Base-by-base conservation (phyloP, 2,113 vertebrate genomes). In the Silurus glanis region DNA sequence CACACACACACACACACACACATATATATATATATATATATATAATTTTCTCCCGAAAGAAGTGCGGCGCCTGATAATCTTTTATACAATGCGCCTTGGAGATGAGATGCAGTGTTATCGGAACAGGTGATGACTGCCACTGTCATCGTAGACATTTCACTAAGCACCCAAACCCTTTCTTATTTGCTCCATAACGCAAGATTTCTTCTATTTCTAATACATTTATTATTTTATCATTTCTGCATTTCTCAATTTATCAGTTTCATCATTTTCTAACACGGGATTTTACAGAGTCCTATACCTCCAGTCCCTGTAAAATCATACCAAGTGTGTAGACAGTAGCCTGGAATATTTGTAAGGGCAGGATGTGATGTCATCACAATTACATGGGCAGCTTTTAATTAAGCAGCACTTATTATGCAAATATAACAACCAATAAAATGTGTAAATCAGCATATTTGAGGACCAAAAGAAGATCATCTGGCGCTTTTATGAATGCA, bases 341-440 rank as follows among this genome's bases (percentile, higher is more conserved):
- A 55, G 5, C 19, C 23, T 79, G 53, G 9, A 61, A 61, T 28
- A 13, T 80, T 91, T 88, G 91, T 93, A 94, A 92, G 90, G 92
- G 92, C 92, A 59, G 21, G 47, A 94, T 92, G 93, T 94, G 93
- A 92, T 94, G 93, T 93, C 92, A 92, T 94, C 94, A 94, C 91
- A 94, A 91, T 91, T 90, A 37, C 59, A 79, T 82, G 58, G 61
- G 12, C 72, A 91, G 89, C 90, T 93, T 94, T 94, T 89, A 93
- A 94, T 95, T 91, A 89, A 91, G 90, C 93, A 94, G 94, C 93
- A 92, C 90, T 91, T 93, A 93, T 93, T 93, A 92, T 92, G 90
- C 91, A 87, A 94, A 93, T 92, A 92, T 92, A 89, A 91, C 71
- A 90, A 56, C 23, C 92, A 92, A 91, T 90, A 94, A 94, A 90